phyloP scores from a whole-genome alignment of 2,888 invertebrate species.

The Drosophila melanosoma region DNA sequence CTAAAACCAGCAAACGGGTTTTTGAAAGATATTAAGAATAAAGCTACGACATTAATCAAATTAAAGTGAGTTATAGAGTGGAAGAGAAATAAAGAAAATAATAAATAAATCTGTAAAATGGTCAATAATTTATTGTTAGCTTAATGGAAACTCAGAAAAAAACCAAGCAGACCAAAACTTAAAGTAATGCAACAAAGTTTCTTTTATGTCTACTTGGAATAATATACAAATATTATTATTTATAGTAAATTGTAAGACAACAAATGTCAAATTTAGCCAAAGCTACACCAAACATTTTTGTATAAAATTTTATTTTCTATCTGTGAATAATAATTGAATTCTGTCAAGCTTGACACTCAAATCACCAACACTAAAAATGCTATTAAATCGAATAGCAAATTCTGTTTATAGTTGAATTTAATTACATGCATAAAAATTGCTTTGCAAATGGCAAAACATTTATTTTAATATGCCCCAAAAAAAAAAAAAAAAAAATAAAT shows the following conservation, averaged over 20 bases:
- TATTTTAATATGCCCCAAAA: conserved; percentile 70
- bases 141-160: not conserved
- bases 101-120: not conserved
- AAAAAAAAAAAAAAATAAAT: conserved; percentile 6
- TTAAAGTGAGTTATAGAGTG: not conserved
- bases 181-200: too few relatives aligned
- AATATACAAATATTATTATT: not conserved
- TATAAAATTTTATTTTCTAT: not conserved
- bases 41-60: not conserved
- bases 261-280: not conserved
- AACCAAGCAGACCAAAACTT: not conserved
- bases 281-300: too few relatives aligned
- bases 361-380: conserved; percentile 6
- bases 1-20: not conserved
- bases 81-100: not conserved
- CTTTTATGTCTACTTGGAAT: not conserved
- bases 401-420: conserved; percentile 75
- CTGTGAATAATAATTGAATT: not conserved
- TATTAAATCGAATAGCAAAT: conserved; percentile 56
- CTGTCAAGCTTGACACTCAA: conserved; percentile 1
- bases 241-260: not conserved
- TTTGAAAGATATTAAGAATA: not conserved
- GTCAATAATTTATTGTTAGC: not conserved
- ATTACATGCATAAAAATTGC: conserved; percentile 54
- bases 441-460: conserved; percentile 55